phyloP scores from a whole-genome alignment of 2,113 vertebrate genomes.

The Cottus gobio region DNA sequence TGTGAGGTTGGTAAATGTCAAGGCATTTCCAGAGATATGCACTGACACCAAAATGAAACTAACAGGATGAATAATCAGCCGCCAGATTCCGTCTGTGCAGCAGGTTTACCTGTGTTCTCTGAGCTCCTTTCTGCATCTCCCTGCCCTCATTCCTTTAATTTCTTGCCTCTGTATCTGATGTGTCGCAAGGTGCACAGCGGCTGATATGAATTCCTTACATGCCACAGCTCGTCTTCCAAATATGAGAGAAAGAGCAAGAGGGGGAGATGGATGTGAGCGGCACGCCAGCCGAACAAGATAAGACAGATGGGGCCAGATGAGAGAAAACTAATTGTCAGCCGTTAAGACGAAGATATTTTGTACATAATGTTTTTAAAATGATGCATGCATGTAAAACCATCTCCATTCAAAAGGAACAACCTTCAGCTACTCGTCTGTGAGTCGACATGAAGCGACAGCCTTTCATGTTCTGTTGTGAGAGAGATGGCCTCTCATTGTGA shows the following conservation, averaged over 20 bases:
- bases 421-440: background rate
- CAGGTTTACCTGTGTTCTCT: constrained; percentile 36
- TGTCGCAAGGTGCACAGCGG: constrained; percentile 67
- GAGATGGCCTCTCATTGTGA: constrained; percentile 36
- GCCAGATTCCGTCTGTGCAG: constrained; percentile 16
- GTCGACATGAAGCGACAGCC: constrained; percentile 29
- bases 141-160: constrained; percentile 26
- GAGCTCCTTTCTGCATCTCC: constrained; percentile 37
- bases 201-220: constrained; percentile 76
- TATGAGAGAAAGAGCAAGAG: constrained; percentile 20
- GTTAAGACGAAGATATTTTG: constrained; percentile 2
- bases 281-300: constrained; percentile 32
- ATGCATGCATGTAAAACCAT: background rate
- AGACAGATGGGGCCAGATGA: constrained; percentile 29
- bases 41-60: constrained; percentile 38
- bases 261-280: background rate
- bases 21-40: constrained; percentile 41
- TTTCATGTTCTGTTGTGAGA: constrained; percentile 28
- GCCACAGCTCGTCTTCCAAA: constrained; percentile 66
- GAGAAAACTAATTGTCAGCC: constrained; percentile 17
- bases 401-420: background rate
- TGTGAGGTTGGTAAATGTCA: constrained; percentile 42
- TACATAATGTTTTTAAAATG: background rate
- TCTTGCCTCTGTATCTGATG: constrained; percentile 53
- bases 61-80: constrained; percentile 27